Evolutionary conservation across 2,113 vertebrate genomes (phyloP).

Genomic region (Microtus pennsylvanicus): DNA sequence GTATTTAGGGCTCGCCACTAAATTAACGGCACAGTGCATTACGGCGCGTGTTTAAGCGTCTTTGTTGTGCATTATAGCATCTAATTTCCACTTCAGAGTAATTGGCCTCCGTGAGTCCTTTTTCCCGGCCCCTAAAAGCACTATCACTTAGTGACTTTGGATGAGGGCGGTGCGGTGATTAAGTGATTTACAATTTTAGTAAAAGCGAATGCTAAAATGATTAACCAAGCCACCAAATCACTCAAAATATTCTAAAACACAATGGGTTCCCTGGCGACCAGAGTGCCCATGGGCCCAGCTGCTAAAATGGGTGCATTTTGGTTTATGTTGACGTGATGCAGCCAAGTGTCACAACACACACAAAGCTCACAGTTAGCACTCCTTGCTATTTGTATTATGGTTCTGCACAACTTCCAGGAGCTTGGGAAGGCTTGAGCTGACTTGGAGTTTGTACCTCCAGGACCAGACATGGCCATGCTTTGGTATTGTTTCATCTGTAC

Average conservation of each 20-base stretch:
- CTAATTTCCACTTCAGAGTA: conserved; percentile 64
- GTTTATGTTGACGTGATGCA: background rate
- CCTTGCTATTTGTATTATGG: background rate
- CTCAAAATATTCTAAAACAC: conserved; percentile 26
- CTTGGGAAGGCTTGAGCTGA: background rate
- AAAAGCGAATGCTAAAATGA: conserved; percentile 41
- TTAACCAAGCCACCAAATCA: conserved; percentile 28
- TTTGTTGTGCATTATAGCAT: conserved; percentile 42
- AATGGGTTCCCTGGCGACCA: background rate
- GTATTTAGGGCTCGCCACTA: background rate
- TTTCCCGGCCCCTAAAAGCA: background rate
- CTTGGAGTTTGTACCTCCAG: background rate
- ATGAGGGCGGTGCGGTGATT: conserved; percentile 49
- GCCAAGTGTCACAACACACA: background rate
- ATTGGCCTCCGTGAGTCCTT: conserved; percentile 60
- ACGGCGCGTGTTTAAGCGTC: conserved; percentile 24
- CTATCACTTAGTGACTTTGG: conserved; percentile 45
- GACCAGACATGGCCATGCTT: background rate
- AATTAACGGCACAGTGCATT: conserved; percentile 16
- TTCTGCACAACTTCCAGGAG: background rate
- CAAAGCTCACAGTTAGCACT: background rate
- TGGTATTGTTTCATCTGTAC: background rate
- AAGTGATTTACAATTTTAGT: conserved; percentile 55
- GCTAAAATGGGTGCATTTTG: background rate
- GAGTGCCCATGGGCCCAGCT: background rate